Evolutionary conservation across 2,888 invertebrate genomes (phyloP).

Genomic region (Spisula solida): DNA sequence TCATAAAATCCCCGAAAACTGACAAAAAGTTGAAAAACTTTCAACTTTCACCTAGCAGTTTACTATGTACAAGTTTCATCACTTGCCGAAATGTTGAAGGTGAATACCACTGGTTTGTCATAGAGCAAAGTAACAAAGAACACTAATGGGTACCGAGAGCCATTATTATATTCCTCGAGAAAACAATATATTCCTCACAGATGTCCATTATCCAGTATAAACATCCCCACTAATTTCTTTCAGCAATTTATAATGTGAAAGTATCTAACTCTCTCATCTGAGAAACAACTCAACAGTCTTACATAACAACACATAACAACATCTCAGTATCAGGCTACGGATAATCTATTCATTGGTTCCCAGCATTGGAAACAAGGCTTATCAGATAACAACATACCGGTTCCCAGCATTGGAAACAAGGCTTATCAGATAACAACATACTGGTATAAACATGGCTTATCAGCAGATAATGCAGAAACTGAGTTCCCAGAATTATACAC

Average conservation of each 20-base stretch:
- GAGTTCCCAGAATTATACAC: too few relatives aligned
- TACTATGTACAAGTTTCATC: neutral
- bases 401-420: neutral
- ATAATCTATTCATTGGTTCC: slow-evolving; percentile 4
- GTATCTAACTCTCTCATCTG: neutral
- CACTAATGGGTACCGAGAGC: neutral
- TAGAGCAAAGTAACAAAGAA: neutral
- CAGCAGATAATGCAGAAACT: too few relatives aligned
- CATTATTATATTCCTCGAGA: neutral
- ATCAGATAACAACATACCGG: neutral
- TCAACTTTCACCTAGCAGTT: neutral
- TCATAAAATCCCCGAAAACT: neutral
- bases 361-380: neutral
- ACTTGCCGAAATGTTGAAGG: neutral
- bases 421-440: neutral
- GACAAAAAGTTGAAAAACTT: neutral
- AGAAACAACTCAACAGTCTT: neutral
- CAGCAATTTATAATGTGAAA: slow-evolving; percentile 17
- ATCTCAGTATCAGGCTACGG: neutral
- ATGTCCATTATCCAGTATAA: slow-evolving; percentile 28
- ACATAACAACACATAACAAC: slow-evolving; percentile 1
- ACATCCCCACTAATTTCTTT: slow-evolving; percentile 8
- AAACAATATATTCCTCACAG: slow-evolving; percentile 14
- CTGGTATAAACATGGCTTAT: neutral
- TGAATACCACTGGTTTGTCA: neutral